Evolutionary conservation across 1,140 invertebrate genomes (phyloP).

Genomic region (Lethrus apterus): DNA sequence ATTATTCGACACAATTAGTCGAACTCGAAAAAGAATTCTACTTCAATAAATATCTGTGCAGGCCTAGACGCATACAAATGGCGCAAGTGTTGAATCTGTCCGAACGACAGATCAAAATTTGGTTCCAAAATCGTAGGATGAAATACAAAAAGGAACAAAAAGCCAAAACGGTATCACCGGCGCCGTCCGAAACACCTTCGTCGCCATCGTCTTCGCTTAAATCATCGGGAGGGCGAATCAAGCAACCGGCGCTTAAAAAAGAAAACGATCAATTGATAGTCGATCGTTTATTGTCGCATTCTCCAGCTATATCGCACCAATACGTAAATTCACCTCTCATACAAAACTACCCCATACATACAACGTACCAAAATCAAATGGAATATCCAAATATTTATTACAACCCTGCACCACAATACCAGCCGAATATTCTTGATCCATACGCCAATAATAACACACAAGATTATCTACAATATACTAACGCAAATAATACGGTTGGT

Average conservation of each 20-base stretch:
- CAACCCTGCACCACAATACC: too few species aligned
- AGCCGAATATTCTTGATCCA: too few species aligned
- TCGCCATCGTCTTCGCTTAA: conserved; percentile 8
- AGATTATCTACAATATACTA: too few species aligned
- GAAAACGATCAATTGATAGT: conserved; percentile 11
- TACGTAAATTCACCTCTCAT: too few species aligned
- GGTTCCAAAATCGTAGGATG: conserved; percentile 67
- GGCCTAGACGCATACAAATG: conserved; percentile 71
- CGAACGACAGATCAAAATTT: conserved; percentile 86
- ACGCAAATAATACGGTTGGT: too few species aligned
- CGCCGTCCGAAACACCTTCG: not conserved
- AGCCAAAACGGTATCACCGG: conserved; percentile 11
- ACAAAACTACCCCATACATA: too few species aligned
- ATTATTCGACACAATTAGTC: conserved; percentile 71
- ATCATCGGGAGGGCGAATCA: not conserved
- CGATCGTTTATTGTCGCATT: conserved; percentile 9
- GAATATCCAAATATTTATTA: too few species aligned
- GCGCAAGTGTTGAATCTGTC: conserved; percentile 63
- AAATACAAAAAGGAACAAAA: conserved; percentile 53
- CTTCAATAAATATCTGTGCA: conserved; percentile 68
- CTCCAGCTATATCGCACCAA: conserved; percentile 2
- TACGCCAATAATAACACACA: too few species aligned
- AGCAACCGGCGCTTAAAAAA: too few species aligned
- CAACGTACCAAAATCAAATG: too few species aligned
- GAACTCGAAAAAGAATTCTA: conserved; percentile 77